phyloP scores from a whole-genome alignment of 2,113 vertebrate genomes.

The Limnothrissa miodon region DNA sequence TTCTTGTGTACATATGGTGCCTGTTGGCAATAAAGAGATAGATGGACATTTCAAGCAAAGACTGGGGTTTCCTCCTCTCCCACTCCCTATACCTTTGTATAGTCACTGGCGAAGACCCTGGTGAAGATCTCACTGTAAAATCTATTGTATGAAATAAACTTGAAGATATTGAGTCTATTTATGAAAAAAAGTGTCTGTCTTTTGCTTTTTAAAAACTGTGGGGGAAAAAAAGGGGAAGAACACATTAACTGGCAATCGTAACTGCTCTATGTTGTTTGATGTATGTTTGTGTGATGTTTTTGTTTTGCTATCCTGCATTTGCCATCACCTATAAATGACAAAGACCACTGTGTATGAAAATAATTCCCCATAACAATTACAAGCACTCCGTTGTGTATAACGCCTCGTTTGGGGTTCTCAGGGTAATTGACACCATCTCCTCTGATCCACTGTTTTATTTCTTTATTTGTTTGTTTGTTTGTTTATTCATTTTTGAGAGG shows the following conservation, averaged over 20 bases:
- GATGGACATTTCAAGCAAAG: constrained; percentile 17
- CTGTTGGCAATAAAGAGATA: constrained; percentile 47
- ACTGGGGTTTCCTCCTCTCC: constrained; percentile 23
- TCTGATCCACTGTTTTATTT: background rate
- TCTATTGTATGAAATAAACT: constrained; percentile 59
- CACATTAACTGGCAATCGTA: background rate
- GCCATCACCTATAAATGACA: background rate
- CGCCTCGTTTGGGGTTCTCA: background rate
- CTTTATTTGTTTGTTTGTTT: background rate
- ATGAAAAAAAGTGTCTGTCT: constrained; percentile 25
- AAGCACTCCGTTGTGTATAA: background rate
- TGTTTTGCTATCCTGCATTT: background rate
- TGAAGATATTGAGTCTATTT: constrained; percentile 50
- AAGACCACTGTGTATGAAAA: background rate
- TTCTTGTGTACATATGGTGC: constrained; percentile 52
- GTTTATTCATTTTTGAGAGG: too few relatives aligned
- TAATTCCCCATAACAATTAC: constrained; percentile 10
- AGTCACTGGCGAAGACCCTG: constrained; percentile 35
- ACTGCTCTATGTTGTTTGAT: background rate
- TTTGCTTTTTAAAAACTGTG: constrained; percentile 1
- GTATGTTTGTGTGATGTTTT: background rate
- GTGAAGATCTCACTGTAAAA: constrained; percentile 51
- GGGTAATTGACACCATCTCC: background rate
- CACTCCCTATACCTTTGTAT: constrained; percentile 40
- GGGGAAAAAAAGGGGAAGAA: background rate